A percentile compares a stretch with the other conserved stretches of the same genome.
Evolutionary conservation across 2,797 vertebrate species (phyloP).

Genomic region (Sarcophilus harrisii): DNA sequence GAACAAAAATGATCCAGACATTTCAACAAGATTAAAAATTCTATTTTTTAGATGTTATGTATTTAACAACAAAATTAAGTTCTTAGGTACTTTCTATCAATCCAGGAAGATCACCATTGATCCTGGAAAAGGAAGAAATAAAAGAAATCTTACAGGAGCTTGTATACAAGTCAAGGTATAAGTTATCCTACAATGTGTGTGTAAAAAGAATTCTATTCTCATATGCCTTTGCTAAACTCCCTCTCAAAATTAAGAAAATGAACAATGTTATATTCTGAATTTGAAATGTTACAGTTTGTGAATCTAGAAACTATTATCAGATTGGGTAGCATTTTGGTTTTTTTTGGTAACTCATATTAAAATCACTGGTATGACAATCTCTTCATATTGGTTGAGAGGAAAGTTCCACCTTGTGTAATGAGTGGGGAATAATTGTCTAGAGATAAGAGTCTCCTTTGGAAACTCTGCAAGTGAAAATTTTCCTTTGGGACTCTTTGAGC

Average conservation of each 20-base stretch:
- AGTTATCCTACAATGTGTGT: neutral
- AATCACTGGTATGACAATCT: neutral
- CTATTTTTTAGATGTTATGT: neutral
- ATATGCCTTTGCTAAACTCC: neutral
- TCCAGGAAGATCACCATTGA: neutral
- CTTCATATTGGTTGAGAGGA: neutral
- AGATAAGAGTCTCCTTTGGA: neutral
- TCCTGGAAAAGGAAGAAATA: neutral
- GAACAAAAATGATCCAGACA: constrained; percentile 9
- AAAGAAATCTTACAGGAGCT: neutral
- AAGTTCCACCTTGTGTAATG: neutral
- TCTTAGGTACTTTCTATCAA: neutral
- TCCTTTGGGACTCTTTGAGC: neutral
- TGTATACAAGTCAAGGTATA: neutral
- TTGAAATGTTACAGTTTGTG: neutral
- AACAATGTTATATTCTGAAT: neutral
- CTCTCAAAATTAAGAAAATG: neutral
- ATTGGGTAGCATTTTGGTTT: neutral
- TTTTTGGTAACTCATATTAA: neutral
- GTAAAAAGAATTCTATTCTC: neutral
- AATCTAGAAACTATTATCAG: neutral
- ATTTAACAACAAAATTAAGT: neutral
- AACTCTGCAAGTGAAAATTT: neutral
- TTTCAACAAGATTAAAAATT: neutral
- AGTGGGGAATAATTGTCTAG: neutral